Base-by-base conservation (phyloP, 2,888 invertebrate species). In the Cantharis rustica region DNA sequence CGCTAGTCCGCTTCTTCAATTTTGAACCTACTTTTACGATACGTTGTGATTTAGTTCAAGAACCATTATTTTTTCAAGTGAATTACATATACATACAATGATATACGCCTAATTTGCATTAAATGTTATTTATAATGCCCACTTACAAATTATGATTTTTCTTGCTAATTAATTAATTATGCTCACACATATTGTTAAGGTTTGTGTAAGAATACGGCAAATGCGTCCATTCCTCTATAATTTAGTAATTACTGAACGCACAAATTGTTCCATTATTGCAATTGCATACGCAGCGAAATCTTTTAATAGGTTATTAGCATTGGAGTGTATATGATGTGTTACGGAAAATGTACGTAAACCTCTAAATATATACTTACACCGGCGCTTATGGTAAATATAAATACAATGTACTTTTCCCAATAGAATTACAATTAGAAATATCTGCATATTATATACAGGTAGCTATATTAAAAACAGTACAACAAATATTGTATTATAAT, bases 191-290 rank as follows among this genome's bases (percentile, higher is more conserved):
- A n/a, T 66, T 66, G 23, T n/a, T 66, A 66, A 20, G 64, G 20
- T 66, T 23, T 23, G 23, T 16, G 23, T 66, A 47, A 61, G 17
- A 68, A 17, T 31, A 17, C 47, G 61, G 72, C 61, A 66, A 23
- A 66, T 61, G 61, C 72, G 15, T 72, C 72, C 68, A 23, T 72
- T 72, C 66, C 72, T 61, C 47, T 72, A 20, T 47, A 66, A 66
- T 72, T 47, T 72, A 31, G 66, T 47, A 72, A 72, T 72, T 66
- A 66, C 16, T 68, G 61, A 72, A 68, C 68, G 47, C 64, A 47
- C 72, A 72, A 66, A 66, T 20, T 68, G 68, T 72, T 72, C 68
- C 72, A 72, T 72, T 68, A 72, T 72, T 72, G 68, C 68, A 61
- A 68, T 68, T 72, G 72, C 72, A 72, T 72, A 72, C 61, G 72